Evolutionary conservation across 2,888 invertebrate species (phyloP), one percentile per base, ranked within the genome.

Genomic region (Xanthostigma xanthostigma): DNA sequence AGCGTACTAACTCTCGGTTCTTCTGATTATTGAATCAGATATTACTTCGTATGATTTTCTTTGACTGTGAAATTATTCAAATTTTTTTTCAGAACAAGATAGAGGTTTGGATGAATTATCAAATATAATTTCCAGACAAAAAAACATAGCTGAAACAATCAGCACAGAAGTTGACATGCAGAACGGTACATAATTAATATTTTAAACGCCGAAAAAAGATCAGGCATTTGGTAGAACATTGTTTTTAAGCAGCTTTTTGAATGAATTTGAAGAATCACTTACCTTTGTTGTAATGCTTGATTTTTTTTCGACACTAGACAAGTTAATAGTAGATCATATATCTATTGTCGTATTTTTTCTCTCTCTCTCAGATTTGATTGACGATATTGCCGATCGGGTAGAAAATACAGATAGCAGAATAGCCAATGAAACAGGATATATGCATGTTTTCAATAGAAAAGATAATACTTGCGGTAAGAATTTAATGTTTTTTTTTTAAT

Each of bases 101-200:
- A 67, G 72, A 53, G 87, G 87, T 0, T 66, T 90, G 34, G 86
- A 88, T 51, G 78, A 74, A 46, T 67, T 89, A 42, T 79, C 84
- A 1, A 75, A 80, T 61, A 81, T 85, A 6, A 80, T 89, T 50
- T 74, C 79, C 0, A 69, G 86, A 8, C 89, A 89, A 60, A 86
- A 84, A 58, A 71, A 79, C 56, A 77, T 89, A 58, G 87, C 87
- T 8, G 67, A 78, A 43, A 80, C 78, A 44, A 81, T 90, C 55
- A 79, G 79, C 10, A 73, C 72, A 58, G 89, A 89, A 69, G 84
- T 88, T 1, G 81, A 82, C 58, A 66, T 76, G 54, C 88, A 89
- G 59, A 84, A 86, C 71, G 85, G 85, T 85, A 64, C 61, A 62
- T 55, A 37, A 41, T 40, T 48, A 27, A 27, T 27, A 27, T 27